Conservation (phyloP, 2,888 invertebrate genomes). For the Hybos culiciformis region DNA sequence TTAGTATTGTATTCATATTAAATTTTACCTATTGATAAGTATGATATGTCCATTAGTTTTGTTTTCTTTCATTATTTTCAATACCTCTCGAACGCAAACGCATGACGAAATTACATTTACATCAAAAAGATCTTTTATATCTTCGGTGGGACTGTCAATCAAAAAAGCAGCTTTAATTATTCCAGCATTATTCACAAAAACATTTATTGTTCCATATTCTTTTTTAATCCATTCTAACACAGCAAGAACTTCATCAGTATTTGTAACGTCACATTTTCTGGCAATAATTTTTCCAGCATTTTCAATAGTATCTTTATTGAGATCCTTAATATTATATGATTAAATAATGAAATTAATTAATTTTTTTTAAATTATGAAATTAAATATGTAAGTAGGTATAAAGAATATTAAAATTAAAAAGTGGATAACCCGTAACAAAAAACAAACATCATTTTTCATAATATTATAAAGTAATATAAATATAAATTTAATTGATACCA, state of each 20-base stretch:
- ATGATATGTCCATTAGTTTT: constrained; percentile 44
- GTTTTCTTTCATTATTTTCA: constrained; percentile 40
- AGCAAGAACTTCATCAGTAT: constrained; percentile 24
- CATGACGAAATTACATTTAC: constrained; percentile 45
- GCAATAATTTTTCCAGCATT: constrained; percentile 29
- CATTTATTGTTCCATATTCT: constrained; percentile 26
- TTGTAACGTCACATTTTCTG: constrained; percentile 29
- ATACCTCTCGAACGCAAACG: constrained; percentile 42
- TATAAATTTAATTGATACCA: too few relatives aligned
- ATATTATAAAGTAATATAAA: too few relatives aligned
- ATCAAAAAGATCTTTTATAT: constrained; percentile 30
- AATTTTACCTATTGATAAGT: constrained; percentile 46
- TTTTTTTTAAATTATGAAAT: too few relatives aligned
- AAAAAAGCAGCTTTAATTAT: constrained; percentile 31
- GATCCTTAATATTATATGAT: constrained; percentile 18
- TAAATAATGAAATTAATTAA: neutral
- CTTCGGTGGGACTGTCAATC: constrained; percentile 25
- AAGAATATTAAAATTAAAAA: too few relatives aligned
- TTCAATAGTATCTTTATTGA: constrained; percentile 25
- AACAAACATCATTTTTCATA: too few relatives aligned
- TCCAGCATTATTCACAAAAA: constrained; percentile 35
- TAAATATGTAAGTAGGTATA: too few relatives aligned
- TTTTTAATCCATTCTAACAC: constrained; percentile 28
- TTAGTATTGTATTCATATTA: neutral
- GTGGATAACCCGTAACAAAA: too few relatives aligned